Evolutionary conservation across 2,113 vertebrate genomes (phyloP).

Genomic region (Nannospalax galili): DNA sequence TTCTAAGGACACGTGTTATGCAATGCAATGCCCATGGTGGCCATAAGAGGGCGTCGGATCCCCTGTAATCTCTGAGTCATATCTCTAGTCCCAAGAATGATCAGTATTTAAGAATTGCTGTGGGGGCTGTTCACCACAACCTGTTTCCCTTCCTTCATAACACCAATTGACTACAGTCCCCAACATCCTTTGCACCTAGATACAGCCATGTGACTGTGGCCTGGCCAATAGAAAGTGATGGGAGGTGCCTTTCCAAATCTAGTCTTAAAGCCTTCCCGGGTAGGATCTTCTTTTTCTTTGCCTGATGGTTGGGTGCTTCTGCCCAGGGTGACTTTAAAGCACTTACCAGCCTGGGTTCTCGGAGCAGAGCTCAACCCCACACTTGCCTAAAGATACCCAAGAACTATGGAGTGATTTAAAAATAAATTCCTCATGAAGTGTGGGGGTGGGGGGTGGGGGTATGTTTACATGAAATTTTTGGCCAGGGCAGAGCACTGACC

Average conservation of each 20-base stretch:
- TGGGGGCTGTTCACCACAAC: neutral
- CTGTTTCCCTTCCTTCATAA: neutral
- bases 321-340: neutral
- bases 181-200: neutral
- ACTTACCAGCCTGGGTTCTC: neutral
- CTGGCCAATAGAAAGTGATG: neutral
- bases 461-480: constrained; percentile 88
- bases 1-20: too few relatives aligned
- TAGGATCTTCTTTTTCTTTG: neutral
- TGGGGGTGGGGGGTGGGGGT: constrained; percentile 78
- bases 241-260: neutral
- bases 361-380: neutral
- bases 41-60: too few relatives aligned
- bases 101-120: neutral
- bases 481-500: constrained; percentile 80
- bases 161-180: neutral
- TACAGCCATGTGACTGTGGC: neutral
- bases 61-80: too few relatives aligned
- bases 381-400: neutral
- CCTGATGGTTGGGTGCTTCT: neutral
- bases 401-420: neutral
- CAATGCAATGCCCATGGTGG: too few relatives aligned
- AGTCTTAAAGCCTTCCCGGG: neutral
- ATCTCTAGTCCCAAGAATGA: too few relatives aligned
- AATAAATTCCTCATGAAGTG: neutral